phyloP scores from a whole-genome alignment of 2,888 invertebrate species.

The Netelia melanura region DNA sequence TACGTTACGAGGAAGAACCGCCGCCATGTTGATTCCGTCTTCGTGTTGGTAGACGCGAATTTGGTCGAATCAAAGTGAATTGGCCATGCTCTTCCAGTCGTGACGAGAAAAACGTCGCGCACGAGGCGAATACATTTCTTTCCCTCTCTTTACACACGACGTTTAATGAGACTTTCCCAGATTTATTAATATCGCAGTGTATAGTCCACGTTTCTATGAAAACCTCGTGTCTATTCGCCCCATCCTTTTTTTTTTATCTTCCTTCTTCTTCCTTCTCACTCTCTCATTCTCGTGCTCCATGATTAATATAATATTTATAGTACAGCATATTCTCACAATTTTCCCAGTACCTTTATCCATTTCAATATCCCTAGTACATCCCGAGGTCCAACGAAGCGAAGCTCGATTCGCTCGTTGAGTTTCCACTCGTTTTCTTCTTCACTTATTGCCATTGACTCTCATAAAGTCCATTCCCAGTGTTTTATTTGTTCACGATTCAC shows the following conservation, averaged over 20 bases:
- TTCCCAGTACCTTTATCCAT: conserved; percentile 33
- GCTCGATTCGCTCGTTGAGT: conserved; percentile 55
- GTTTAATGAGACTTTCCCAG: conserved; percentile 54
- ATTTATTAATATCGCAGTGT: conserved; percentile 54
- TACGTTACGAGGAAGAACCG: neutral
- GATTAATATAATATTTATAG: conserved; percentile 62
- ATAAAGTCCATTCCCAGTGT: conserved; percentile 11
- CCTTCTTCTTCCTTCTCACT: neutral
- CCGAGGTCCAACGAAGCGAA: conserved; percentile 33
- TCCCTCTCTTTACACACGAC: conserved; percentile 50
- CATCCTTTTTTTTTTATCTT: neutral
- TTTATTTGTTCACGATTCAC: conserved; percentile 3
- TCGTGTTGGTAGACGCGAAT: conserved; percentile 12
- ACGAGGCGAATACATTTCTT: conserved; percentile 31
- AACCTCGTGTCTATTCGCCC: neutral
- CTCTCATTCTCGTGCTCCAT: conserved; percentile 17
- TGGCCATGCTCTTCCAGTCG: conserved; percentile 16
- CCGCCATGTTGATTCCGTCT: conserved; percentile 33
- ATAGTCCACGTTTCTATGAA: conserved; percentile 11
- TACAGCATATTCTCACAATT: conserved; percentile 41
- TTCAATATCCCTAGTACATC: conserved; percentile 55
- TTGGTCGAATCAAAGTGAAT: conserved; percentile 14
- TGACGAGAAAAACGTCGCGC: conserved; percentile 30
- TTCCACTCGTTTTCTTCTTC: conserved; percentile 58
- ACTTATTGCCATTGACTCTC: conserved; percentile 51